Evolutionary conservation across 2,113 vertebrate genomes (phyloP).

Genomic region (Tautogolabrus adspersus): DNA sequence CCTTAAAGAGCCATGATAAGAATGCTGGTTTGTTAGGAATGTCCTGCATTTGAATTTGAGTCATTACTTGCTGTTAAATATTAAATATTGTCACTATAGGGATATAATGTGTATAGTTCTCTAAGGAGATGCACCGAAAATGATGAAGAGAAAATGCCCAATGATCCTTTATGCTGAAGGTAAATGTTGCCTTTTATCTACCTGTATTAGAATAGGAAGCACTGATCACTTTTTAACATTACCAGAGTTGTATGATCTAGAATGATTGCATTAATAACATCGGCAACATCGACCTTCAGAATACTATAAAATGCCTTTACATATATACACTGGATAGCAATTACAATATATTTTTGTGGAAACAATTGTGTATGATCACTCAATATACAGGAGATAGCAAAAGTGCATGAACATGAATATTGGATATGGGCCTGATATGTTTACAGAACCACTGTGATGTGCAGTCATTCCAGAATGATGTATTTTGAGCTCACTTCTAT

Average conservation of each 20-base stretch:
- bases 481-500: constrained; percentile 42
- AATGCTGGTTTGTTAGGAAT: background rate
- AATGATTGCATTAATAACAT: background rate
- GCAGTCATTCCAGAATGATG: constrained; percentile 69
- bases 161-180: constrained; percentile 10
- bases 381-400: constrained; percentile 62
- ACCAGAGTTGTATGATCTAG: background rate
- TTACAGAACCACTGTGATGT: constrained; percentile 65
- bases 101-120: constrained; percentile 41
- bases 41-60: constrained; percentile 8
- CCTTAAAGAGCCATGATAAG: constrained; percentile 6
- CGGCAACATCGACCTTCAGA: constrained; percentile 28
- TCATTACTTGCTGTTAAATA: constrained; percentile 19
- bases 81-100: background rate
- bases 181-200: constrained; percentile 33
- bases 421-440: constrained; percentile 80
- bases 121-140: constrained; percentile 52
- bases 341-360: constrained; percentile 19
- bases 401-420: constrained; percentile 79
- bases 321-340: constrained; percentile 24
- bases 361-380: constrained; percentile 52
- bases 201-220: background rate
- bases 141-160: constrained; percentile 51
- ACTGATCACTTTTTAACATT: background rate
- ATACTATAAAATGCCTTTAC: background rate